Evolutionary conservation across 2,888 invertebrate genomes (phyloP).

Genomic region (Antheraea yamamai): DNA sequence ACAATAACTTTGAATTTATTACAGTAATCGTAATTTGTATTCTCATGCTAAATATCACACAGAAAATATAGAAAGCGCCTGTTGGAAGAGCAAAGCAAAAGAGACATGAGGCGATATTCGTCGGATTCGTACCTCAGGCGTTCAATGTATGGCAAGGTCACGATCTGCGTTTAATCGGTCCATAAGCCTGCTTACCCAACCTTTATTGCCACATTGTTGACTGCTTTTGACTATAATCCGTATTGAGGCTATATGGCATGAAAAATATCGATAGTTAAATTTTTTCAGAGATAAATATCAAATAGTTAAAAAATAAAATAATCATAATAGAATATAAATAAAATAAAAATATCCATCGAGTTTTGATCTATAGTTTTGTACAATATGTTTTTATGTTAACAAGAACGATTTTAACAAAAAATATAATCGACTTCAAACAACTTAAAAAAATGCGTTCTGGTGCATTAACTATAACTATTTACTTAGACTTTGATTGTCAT

Average conservation of each 20-base stretch:
- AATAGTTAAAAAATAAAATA: not conserved
- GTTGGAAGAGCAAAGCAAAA: slow-evolving; percentile 57
- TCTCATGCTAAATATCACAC: not conserved
- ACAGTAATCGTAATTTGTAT: not conserved
- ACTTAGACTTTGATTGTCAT: too few relatives aligned
- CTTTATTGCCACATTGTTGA: slow-evolving; percentile 63
- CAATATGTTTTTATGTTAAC: too few relatives aligned
- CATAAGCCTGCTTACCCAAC: slow-evolving; percentile 55
- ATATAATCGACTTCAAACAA: too few relatives aligned
- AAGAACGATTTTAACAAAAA: too few relatives aligned
- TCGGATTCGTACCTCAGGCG: slow-evolving; percentile 66
- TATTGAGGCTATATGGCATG: slow-evolving; percentile 58
- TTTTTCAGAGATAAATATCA: not conserved
- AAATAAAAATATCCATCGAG: too few relatives aligned
- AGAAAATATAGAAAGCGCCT: slow-evolving; percentile 53
- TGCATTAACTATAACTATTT: too few relatives aligned
- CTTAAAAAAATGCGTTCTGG: too few relatives aligned
- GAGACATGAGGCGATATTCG: slow-evolving; percentile 52
- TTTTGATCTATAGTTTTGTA: too few relatives aligned
- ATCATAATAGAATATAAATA: too few relatives aligned
- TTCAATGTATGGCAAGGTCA: slow-evolving; percentile 71
- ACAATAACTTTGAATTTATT: not conserved
- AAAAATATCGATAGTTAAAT: slow-evolving; percentile 20
- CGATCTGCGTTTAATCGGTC: slow-evolving; percentile 67
- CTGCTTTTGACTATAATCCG: slow-evolving; percentile 53